A percentile compares a stretch with the other conserved stretches of the same genome.
Evolutionary conservation across 2,888 invertebrate genomes (phyloP).

Genomic region (Carabus problematicus): DNA sequence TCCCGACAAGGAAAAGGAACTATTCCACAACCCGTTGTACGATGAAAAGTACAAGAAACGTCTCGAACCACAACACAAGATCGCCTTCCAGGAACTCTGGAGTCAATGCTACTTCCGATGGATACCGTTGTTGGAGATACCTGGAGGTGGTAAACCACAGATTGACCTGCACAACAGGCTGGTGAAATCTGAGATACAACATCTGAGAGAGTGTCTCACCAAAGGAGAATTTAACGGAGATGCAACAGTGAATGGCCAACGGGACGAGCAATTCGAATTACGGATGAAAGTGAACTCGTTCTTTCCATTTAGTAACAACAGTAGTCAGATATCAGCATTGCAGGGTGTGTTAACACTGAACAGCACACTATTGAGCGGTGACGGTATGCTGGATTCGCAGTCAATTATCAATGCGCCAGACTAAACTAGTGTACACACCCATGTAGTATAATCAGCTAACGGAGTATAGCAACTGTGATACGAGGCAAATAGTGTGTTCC

Average conservation of each 20-base stretch:
- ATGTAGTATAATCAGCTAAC: neutral
- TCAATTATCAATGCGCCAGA: slow-evolving; percentile 65
- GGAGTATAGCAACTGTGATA: neutral
- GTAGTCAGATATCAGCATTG: slow-evolving; percentile 45
- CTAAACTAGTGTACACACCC: slow-evolving; percentile 21
- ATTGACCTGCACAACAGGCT: slow-evolving; percentile 63
- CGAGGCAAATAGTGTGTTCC: neutral
- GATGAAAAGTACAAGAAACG: slow-evolving; percentile 55
- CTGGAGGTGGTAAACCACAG: slow-evolving; percentile 72
- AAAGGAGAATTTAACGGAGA: slow-evolving; percentile 48
- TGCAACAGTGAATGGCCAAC: slow-evolving; percentile 47
- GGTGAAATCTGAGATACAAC: slow-evolving; percentile 61
- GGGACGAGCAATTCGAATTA: slow-evolving; percentile 54
- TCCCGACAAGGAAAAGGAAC: slow-evolving; percentile 76
- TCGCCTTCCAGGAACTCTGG: slow-evolving; percentile 77
- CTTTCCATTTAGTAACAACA: slow-evolving; percentile 60
- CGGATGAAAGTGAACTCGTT: slow-evolving; percentile 59
- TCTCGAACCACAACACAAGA: slow-evolving; percentile 62
- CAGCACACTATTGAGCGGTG: slow-evolving; percentile 68
- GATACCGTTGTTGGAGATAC: slow-evolving; percentile 82
- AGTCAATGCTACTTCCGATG: slow-evolving; percentile 90
- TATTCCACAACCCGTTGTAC: slow-evolving; percentile 88
- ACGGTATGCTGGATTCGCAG: slow-evolving; percentile 72
- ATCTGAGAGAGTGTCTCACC: slow-evolving; percentile 54
- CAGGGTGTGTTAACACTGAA: slow-evolving; percentile 61